Evolutionary conservation across 2,888 invertebrate species (phyloP).

Genomic region (Lasioglossum leucozonium): DNA sequence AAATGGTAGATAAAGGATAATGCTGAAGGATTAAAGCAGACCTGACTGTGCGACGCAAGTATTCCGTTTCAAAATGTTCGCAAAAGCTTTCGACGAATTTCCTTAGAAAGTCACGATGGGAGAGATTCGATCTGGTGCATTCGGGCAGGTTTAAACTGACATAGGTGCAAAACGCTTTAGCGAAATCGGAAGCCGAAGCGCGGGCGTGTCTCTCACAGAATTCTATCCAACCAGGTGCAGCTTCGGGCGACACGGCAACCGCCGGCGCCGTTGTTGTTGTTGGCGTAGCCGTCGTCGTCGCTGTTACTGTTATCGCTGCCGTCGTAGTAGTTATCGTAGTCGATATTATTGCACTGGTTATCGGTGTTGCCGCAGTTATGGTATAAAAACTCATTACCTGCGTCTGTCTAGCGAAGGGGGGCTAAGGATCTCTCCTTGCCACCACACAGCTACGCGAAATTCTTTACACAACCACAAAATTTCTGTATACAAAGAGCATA

Average conservation of each 20-base stretch:
- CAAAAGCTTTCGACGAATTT: conserved; percentile 94
- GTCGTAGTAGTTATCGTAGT: conserved; percentile 42
- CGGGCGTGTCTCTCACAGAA: conserved; percentile 95
- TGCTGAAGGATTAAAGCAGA: conserved; percentile 51
- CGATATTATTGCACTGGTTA: conserved; percentile 35
- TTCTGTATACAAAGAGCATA: conserved; percentile 23
- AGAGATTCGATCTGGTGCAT: conserved; percentile 88
- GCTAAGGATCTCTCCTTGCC: conserved; percentile 61
- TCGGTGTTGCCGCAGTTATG: conserved; percentile 57
- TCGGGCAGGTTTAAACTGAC: conserved; percentile 90
- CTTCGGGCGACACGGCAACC: conserved; percentile 85
- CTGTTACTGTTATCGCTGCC: conserved; percentile 43
- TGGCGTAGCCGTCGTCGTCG: conserved; percentile 61
- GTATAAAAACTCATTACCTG: conserved; percentile 74
- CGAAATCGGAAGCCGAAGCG: conserved; percentile 94
- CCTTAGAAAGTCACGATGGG: conserved; percentile 92
- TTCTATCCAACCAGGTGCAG: conserved; percentile 91
- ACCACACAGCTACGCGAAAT: conserved; percentile 46
- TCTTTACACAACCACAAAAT: conserved; percentile 34
- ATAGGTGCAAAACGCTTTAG: conserved; percentile 93
- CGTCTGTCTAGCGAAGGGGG: conserved; percentile 66
- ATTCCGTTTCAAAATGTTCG: conserved; percentile 93
- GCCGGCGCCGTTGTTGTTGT: conserved; percentile 67
- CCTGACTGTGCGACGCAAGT: conserved; percentile 86
- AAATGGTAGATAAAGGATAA: neutral